Evolutionary conservation across 2,888 invertebrate species (phyloP).

Genomic region (Clusia tigrina): DNA sequence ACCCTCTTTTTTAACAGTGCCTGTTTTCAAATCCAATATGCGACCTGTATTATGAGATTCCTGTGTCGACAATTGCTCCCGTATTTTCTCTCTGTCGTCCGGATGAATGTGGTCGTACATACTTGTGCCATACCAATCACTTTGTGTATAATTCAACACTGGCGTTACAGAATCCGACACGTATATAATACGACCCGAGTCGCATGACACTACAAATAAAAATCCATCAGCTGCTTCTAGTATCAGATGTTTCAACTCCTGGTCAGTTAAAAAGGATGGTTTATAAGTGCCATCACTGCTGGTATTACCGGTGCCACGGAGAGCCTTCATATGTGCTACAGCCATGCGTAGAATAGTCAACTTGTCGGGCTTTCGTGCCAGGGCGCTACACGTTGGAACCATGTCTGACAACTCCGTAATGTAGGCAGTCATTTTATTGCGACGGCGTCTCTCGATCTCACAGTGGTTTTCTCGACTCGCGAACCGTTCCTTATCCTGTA

Average conservation of each 20-base stretch:
- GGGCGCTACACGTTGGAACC: conserved; percentile 98
- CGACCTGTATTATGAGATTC: conserved; percentile 96
- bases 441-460: conserved; percentile 96
- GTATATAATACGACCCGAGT: conserved; percentile 96
- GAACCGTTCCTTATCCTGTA: conserved; percentile 96
- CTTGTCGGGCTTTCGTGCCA: conserved; percentile 98
- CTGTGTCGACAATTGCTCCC: conserved; percentile 96
- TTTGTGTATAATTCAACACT: conserved; percentile 95
- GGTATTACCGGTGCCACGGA: conserved; percentile 95
- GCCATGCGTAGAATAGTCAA: conserved; percentile 99
- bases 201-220: conserved; percentile 83
- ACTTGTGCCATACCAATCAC: conserved; percentile 97
- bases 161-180: conserved; percentile 98
- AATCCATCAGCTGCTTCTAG: conserved; percentile 99
- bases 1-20: conserved; percentile 98
- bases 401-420: conserved; percentile 99
- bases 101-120: conserved; percentile 97
- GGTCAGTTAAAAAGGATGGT: conserved; percentile 98
- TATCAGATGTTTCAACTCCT: conserved; percentile 98
- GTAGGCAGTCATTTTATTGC: conserved; percentile 99
- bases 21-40: conserved; percentile 96
- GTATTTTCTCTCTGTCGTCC: conserved; percentile 95
- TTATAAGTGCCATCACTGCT: conserved; percentile 96
- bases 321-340: conserved; percentile 98
- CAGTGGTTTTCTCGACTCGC: conserved; percentile 98